These are phyloP conservation scores for Scolopax bukidnonensis DNA, from an alignment of 2,797 vertebrate species.

Conservation along the genomic window DNA sequence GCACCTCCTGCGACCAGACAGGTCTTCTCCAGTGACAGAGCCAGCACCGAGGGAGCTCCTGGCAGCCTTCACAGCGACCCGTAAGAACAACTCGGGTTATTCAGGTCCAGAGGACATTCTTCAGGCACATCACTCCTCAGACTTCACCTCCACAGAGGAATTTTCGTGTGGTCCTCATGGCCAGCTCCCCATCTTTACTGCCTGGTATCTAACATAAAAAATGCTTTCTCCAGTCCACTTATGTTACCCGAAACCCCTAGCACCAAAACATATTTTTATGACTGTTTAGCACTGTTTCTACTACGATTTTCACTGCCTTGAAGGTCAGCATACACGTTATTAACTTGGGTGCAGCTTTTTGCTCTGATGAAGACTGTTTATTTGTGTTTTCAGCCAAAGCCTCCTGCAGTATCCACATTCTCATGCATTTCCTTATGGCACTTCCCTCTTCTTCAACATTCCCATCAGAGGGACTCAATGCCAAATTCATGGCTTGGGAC, in stretches of 20 bases:
- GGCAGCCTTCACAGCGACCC: neutral
- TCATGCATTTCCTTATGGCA: neutral
- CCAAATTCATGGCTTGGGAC: neutral
- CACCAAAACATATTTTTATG: neutral
- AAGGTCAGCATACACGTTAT: neutral
- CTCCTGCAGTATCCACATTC: neutral
- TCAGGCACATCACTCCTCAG: too few relatives aligned
- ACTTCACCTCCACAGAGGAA: neutral
- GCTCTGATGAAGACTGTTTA: neutral
- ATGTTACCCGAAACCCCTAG: neutral
- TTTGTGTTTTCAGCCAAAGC: neutral
- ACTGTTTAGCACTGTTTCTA: neutral
- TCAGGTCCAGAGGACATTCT: neutral
- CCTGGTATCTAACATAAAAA: neutral
- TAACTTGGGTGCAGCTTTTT: neutral
- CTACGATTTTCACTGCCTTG: neutral
- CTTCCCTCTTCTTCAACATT: neutral
- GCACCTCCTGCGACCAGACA: rapidly evolving
- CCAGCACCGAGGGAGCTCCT: rapidly evolving
- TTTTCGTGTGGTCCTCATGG: neutral
- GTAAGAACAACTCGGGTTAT: neutral
- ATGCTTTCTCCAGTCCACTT: neutral
- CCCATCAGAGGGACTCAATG: neutral
- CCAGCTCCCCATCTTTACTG: neutral
- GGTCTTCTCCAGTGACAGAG: neutral